Percentiles rank a stretch among this genome's conserved stretches.
phyloP scores from a whole-genome alignment of 2,113 vertebrate genomes.

The Microcebus murinus region DNA sequence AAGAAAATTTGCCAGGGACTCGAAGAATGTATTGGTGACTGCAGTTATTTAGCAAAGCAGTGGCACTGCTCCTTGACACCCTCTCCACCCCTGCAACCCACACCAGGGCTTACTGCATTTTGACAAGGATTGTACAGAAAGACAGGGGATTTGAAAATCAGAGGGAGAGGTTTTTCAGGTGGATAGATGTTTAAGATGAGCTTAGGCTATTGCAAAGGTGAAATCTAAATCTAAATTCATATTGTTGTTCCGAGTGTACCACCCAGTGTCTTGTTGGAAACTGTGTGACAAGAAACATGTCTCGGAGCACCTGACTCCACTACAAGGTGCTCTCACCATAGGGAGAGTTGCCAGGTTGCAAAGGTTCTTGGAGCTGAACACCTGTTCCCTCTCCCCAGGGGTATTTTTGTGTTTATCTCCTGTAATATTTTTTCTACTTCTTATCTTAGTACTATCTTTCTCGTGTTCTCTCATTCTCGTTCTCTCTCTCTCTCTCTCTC shows the following conservation, averaged over 20 bases:
- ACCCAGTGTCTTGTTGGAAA: not conserved
- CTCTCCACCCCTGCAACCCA: too few species aligned
- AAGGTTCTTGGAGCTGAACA: not conserved
- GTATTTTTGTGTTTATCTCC: not conserved
- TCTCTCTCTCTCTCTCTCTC: too few species aligned
- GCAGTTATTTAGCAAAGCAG: too few species aligned
- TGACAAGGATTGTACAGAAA: not conserved
- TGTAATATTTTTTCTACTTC: fast-evolving
- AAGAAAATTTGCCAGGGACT: not conserved
- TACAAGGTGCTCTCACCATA: fast-evolving
- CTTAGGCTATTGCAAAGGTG: too few species aligned
- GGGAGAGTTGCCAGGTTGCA: not conserved
- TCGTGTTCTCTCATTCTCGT: not conserved
- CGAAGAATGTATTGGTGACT: not conserved
- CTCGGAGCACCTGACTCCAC: not conserved
- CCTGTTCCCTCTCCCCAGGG: not conserved
- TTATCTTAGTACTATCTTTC: fast-evolving
- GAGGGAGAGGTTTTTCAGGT: not conserved
- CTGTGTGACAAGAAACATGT: fast-evolving
- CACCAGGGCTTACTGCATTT: not conserved
- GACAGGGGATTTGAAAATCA: not conserved
- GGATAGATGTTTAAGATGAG: not conserved
- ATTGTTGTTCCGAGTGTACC: fast-evolving
- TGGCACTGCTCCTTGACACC: not conserved
- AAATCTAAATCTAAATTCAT: not conserved